Evolutionary conservation across 2,888 invertebrate species (phyloP).

Genomic region (Drosophila rellima): DNA sequence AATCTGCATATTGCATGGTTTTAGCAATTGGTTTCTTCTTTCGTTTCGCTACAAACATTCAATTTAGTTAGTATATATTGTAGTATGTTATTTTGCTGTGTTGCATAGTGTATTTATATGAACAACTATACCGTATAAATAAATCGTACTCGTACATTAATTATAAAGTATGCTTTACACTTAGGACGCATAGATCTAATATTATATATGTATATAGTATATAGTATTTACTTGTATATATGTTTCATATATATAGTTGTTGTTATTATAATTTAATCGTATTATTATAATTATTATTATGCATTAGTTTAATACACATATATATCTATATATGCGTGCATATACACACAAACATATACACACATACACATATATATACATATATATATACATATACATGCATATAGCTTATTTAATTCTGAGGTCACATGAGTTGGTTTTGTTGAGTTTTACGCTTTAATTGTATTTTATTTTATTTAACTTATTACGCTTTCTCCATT

Average conservation of each 20-base stretch:
- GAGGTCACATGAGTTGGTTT: slow-evolving; percentile 87
- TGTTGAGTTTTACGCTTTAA: slow-evolving; percentile 84
- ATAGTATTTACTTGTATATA: slow-evolving; percentile 69
- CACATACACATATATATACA: slow-evolving; percentile 46
- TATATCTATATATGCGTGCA: slow-evolving; percentile 37
- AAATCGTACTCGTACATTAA: slow-evolving; percentile 72
- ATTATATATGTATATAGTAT: slow-evolving; percentile 66
- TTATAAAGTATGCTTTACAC: slow-evolving; percentile 68
- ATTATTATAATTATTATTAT: slow-evolving; percentile 45
- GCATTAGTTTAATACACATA: slow-evolving; percentile 50
- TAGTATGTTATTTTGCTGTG: slow-evolving; percentile 39
- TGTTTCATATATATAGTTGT: slow-evolving; percentile 69
- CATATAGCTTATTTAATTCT: slow-evolving; percentile 85
- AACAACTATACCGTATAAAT: slow-evolving; percentile 64
- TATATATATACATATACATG: slow-evolving; percentile 57
- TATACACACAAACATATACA: slow-evolving; percentile 27
- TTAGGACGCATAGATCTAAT: slow-evolving; percentile 72
- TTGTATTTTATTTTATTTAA: slow-evolving; percentile 69
- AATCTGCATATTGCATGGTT: slow-evolving; percentile 49
- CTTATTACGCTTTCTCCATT: slow-evolving; percentile 71
- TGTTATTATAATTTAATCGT: slow-evolving; percentile 52
- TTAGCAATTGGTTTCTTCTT: slow-evolving; percentile 43
- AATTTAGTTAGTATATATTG: slow-evolving; percentile 62
- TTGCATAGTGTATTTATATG: slow-evolving; percentile 50
- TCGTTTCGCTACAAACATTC: slow-evolving; percentile 75